A percentile compares a stretch with the other conserved stretches of the same genome.
These are phyloP conservation scores for Anas georgica DNA, from an alignment of 2,797 vertebrate genomes.

Conservation along the genomic window DNA sequence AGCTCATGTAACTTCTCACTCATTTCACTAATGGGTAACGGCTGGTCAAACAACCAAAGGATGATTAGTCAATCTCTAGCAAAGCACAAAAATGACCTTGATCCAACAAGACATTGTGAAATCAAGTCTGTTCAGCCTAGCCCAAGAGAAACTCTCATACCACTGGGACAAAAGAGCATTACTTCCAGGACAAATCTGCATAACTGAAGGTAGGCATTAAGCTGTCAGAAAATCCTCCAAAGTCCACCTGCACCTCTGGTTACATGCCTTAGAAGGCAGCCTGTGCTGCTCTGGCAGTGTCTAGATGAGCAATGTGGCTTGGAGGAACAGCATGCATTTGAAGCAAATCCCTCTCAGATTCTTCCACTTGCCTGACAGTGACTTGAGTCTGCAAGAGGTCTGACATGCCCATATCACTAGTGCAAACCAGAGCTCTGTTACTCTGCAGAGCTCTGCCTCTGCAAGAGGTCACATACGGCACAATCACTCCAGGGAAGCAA, in stretches of 20 bases:
- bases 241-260: not conserved
- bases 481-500: rapidly evolving
- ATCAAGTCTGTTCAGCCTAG: constrained; percentile 18
- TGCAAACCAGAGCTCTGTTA: not conserved
- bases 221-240: not conserved
- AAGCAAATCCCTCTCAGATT: not conserved
- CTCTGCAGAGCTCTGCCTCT: not conserved
- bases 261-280: not conserved
- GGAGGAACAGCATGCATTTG: not conserved
- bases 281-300: not conserved
- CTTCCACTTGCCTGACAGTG: not conserved
- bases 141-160: not conserved
- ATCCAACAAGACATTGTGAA: constrained; percentile 40
- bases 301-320: not conserved
- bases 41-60: not conserved
- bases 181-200: not conserved
- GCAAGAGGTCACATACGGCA: not conserved
- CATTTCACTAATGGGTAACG: constrained; percentile 25
- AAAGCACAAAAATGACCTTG: not conserved
- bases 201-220: not conserved
- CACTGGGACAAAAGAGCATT: not conserved
- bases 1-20: not conserved
- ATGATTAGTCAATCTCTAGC: constrained; percentile 13
- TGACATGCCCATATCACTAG: not conserved
- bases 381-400: not conserved